Base-by-base conservation (phyloP, 2,113 vertebrate genomes). In the Spea bombifrons region DNA sequence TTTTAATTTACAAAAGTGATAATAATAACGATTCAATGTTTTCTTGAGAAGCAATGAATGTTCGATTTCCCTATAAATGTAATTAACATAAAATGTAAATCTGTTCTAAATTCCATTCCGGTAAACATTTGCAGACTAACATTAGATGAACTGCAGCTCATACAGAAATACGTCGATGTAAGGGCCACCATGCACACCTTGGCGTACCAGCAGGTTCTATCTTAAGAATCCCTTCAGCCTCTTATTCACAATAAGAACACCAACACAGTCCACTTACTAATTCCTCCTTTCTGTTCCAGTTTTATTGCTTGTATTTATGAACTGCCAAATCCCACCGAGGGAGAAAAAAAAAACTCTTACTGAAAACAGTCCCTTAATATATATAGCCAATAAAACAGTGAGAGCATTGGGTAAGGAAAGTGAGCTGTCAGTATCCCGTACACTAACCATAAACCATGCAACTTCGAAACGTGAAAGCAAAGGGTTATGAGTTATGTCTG, bases 301-400 rank as follows among this genome's bases (percentile, higher is more conserved):
- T 80, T 80, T 80, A 80, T 74, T 68, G 78, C 64, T 49, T 73
- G 52, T 74, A 80, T 80, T 80, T 80, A 80, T 80, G 78, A 80
- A 68, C 78, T 80, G 78, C 52, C 78, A 80, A 80, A 80, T 74
- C 71, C 71, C 71, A 9, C 16, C 67, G 64, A 12, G 64, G 64
- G 63, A 8, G 49, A 61, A 47, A n/a, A 48, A 80, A 57, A n/a
- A 71, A 68, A 10, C 15, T 43, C 65, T 66, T 63, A 59, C 64
- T 80, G 71, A 80, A 80, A 73, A 49, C 17, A 73, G 71, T 68
- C 45, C 78, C 64, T 68, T 80, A 80, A 80, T 73, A 79, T 30
- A 30, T 79, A 74, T 63, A 44, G 78, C 52, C 46, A 73, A 80
- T 80, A 80, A 80, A 61, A 79, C 10, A 13, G 52, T 44, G 43